Base-by-base conservation (phyloP, 2,113 vertebrate genomes). In the Sorex araneus region DNA sequence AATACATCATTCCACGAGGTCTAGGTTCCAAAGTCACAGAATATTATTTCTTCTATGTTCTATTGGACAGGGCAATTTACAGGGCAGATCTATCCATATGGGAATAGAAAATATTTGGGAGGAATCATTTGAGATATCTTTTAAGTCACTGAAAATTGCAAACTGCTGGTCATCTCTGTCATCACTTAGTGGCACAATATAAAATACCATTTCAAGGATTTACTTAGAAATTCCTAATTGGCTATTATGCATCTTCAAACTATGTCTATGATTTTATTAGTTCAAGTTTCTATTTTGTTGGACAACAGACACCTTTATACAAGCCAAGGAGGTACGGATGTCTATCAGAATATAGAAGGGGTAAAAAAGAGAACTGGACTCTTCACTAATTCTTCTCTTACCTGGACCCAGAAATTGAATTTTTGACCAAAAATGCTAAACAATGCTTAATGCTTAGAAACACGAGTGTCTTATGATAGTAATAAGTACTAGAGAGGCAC, bases 121-220 rank as follows among this genome's bases (percentile, higher is more conserved):
- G 21, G 27, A 12, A 32, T 63, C 3, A 13, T 40, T 43, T 11
- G 7, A 80, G 21, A 3, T 19, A 67, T 67, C 67, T 85, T 94
- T 60, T 2, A 63, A 92, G 75, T 40, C 36, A 40, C n/a, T 18
- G 10, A 69, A 8, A 77, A 54, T 50, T 40, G 54, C n/a, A 83
- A 0, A 25, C 40, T 67, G 9, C 63, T 69, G 36, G 18, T 34
- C 15, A 23, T 69, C 13, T 47, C 27, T 40, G 21, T 60, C 34
- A 54, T 27, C 36, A 2, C 21, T 84, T 75, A 74, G 30, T 67
- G 13, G 25, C 28, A 8, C 30, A 40, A 25, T 3, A 7, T 79
- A 40, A 78, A 78, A 36, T 71, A n/a, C 54, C 64, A 87, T n/a
- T 36, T 80, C 36, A 90, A 60, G 34, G 15, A n/a, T 74, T 92